phyloP scores from a whole-genome alignment of 2,888 invertebrate genomes.

The Embidobia sp. region DNA sequence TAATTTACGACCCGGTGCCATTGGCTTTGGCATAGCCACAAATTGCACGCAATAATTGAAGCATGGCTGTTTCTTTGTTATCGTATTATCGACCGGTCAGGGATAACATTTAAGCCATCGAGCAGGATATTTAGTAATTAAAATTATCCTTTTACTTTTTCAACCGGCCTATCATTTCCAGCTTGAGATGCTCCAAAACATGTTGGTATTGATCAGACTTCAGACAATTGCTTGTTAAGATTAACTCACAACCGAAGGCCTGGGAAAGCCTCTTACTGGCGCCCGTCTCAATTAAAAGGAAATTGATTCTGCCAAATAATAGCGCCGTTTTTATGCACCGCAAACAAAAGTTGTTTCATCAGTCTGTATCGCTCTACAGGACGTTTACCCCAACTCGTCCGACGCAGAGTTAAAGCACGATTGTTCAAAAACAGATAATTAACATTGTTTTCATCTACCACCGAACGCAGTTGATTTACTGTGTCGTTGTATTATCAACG shows the following conservation, averaged over 20 bases:
- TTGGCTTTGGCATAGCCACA: conserved; percentile 28
- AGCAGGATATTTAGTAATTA: conserved; percentile 1
- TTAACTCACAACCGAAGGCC: too few species aligned
- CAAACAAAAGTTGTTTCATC: too few species aligned
- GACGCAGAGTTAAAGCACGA: conserved; percentile 22
- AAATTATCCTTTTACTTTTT: too few species aligned
- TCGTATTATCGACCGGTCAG: too few species aligned
- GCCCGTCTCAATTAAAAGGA: conserved; percentile 22
- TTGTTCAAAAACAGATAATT: conserved; percentile 41
- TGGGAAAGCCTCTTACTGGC: too few species aligned
- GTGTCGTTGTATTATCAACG: conserved; percentile 28
- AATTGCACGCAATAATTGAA: conserved; percentile 45
- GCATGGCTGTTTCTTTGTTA: conserved; percentile 6
- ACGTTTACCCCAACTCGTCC: conserved; percentile 10
- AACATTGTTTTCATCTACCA: conserved; percentile 29
- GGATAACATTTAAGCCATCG: too few species aligned
- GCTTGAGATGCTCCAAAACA: too few species aligned
- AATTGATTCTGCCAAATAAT: conserved; percentile 5
- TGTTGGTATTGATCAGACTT: too few species aligned
- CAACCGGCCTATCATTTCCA: too few species aligned
- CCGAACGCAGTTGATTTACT: conserved; percentile 36
- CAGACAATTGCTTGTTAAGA: too few species aligned
- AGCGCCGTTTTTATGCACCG: neutral
- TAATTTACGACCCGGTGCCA: conserved; percentile 68
- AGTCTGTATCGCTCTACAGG: conserved; percentile 7